Evolutionary conservation across 2,888 invertebrate genomes (phyloP).

Genomic region (Plemyria rubiginata): DNA sequence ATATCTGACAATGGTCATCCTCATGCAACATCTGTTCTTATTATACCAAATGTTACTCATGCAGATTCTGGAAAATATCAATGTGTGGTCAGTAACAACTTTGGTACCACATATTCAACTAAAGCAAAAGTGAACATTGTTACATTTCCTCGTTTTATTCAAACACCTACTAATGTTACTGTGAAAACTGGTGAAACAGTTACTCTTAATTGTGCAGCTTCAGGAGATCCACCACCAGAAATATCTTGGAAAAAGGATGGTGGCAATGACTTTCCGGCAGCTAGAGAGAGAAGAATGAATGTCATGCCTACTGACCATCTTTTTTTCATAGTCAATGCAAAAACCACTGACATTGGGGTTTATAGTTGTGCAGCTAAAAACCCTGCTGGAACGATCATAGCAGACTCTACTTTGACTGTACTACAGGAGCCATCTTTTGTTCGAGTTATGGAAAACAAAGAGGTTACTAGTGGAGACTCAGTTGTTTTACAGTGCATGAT

Average conservation of each 20-base stretch:
- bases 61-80: slow-evolving; percentile 95
- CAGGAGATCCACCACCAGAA: slow-evolving; percentile 94
- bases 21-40: slow-evolving; percentile 89
- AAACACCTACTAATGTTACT: slow-evolving; percentile 93
- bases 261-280: slow-evolving; percentile 97
- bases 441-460: slow-evolving; percentile 93
- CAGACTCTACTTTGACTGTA: slow-evolving; percentile 94
- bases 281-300: slow-evolving; percentile 95
- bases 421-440: slow-evolving; percentile 94
- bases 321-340: slow-evolving; percentile 96
- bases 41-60: slow-evolving; percentile 90
- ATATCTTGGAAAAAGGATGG: slow-evolving; percentile 96
- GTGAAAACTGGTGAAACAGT: slow-evolving; percentile 94
- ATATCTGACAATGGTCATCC: slow-evolving; percentile 84
- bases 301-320: slow-evolving; percentile 96
- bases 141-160: slow-evolving; percentile 93
- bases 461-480: slow-evolving; percentile 91
- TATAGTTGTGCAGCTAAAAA: slow-evolving; percentile 98
- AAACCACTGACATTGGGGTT: slow-evolving; percentile 94
- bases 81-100: slow-evolving; percentile 95
- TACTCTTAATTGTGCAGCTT: slow-evolving; percentile 95
- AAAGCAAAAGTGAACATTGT: slow-evolving; percentile 94
- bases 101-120: slow-evolving; percentile 94
- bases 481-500: slow-evolving; percentile 95
- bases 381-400: slow-evolving; percentile 93